Base-by-base conservation (phyloP, 2,113 vertebrate genomes). In the Pimephales promelas region DNA sequence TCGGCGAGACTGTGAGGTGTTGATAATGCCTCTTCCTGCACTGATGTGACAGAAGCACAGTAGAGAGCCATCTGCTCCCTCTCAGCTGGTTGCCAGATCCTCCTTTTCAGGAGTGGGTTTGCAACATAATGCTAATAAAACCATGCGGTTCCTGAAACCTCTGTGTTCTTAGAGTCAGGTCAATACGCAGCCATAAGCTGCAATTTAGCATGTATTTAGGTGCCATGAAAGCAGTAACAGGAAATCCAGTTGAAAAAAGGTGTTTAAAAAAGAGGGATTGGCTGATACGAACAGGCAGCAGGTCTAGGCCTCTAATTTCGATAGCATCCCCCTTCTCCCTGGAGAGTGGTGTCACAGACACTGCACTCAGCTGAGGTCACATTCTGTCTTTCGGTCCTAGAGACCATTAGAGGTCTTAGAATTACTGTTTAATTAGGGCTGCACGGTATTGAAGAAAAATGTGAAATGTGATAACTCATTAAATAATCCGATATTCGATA, bases 21-120 rank as follows among this genome's bases (percentile, higher is more conserved):
- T 79, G 40, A 57, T 45, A 61, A 47, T 43, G 43, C 43, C 26
- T 79, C 75, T 49, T 71, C 71, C 36, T 73, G 40, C 68, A 68
- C 76, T 71, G 28, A 84, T 36, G 82, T 56, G 87, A 84, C 79
- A 82, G 84, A 79, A 40, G 16, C 52, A 71, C 43, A 54, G 14
- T 28, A 79, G 52, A 26, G 31, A 82, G 49, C 79, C 87, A 87
- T 88, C 80, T 87, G 84, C 72, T 85, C n/a, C 20, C 24, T 45
- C 59, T 75, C 61, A 45, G 77, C 81, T 47, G 70, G 47, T 36
- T 73, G 75, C 72, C 80, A 83, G 79, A 49, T 61, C 70, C 66
- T 81, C 66, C 62, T 82, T 40, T 77, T 31, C 1, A 24, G 75
- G 68, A 79, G 43, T 28, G 47, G 86, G 56, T 11, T 52, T 16